These are phyloP conservation scores for Onychomys arenicola DNA, from an alignment of 2,797 vertebrate species.

Conservation along the genomic window DNA sequence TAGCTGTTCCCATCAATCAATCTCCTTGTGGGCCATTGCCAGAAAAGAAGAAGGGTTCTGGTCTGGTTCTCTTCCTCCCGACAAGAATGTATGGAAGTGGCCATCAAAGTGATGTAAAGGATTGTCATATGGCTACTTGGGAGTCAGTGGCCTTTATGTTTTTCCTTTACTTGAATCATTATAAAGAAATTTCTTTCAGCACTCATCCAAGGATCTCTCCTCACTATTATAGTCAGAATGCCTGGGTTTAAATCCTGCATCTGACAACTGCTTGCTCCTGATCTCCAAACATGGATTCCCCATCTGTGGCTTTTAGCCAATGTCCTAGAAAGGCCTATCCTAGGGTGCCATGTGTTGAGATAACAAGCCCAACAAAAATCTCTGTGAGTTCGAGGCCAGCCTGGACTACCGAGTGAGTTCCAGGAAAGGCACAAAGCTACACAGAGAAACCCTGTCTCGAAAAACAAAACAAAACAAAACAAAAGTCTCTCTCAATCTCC, in stretches of 20 bases:
- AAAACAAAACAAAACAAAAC: no score
- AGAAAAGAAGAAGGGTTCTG: neutral
- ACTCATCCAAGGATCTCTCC: neutral
- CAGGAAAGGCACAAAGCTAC: no score
- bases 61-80: neutral
- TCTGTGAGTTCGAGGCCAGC: no score
- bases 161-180: neutral
- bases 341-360: no score
- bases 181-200: neutral
- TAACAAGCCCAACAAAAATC: neutral
- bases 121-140: neutral
- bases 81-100: neutral
- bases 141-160: neutral
- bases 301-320: neutral
- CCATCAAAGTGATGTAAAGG: conserved; percentile 1
- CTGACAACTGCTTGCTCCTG: neutral
- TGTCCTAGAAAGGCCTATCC: neutral
- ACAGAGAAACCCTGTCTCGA: no score
- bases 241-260: neutral
- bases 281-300: neutral
- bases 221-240: neutral
- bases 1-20: neutral
- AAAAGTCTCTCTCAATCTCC: neutral
- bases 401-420: no score
- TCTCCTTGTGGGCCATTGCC: neutral